Base-by-base conservation (phyloP, 2,888 invertebrate species). In the Strigamia transsilvanica region DNA sequence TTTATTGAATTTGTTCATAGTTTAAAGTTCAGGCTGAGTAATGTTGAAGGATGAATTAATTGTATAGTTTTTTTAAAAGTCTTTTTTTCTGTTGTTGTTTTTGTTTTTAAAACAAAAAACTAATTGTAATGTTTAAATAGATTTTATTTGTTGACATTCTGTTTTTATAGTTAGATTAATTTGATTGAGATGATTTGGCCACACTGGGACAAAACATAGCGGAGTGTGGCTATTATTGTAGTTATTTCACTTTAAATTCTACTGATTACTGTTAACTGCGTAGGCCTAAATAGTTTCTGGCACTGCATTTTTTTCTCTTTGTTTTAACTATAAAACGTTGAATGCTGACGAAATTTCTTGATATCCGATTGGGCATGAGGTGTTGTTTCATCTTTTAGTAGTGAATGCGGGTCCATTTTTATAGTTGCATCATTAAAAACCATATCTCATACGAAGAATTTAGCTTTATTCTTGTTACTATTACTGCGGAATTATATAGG, bases 131-230 rank as follows among this genome's bases (percentile, higher is more conserved):
- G 51, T 51, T 51, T 15, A 13, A 51, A 51, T 51, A 51, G 51
- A 51, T 51, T 51, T 51, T 27, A 51, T 51, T 51, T 51, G 51
- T 51, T 51, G 51, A 51, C 51, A 15, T 51, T 13, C n/a, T 51
- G 13, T 51, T n/a, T 51, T n/a, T 13, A 51, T 51, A 51, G 51
- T 15, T 42, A 42, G 51, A n/a, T 3, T 27, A n/a, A 51, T 51
- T 51, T 51, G 51, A 51, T 51, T 23, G 66, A 61, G 61, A 66
- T 66, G 27, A 66, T 66, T 66, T 66, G 4, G 4, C 66, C 66
- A 66, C 66, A 66, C 66, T 23, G 66, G 66, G 66, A 66, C 66
- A 66, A 66, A 66, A 66, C 27, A 27, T 66, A 66, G 66, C 23
- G 27, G 15, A 66, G 66, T 66, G 66, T 66, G 66, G 66, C 51